Evolutionary conservation across 64 coral and sea anemone genomes (phyloP), one percentile per base, ranked within the genome.

Genomic region (Dendronephthya gigantea): DNA sequence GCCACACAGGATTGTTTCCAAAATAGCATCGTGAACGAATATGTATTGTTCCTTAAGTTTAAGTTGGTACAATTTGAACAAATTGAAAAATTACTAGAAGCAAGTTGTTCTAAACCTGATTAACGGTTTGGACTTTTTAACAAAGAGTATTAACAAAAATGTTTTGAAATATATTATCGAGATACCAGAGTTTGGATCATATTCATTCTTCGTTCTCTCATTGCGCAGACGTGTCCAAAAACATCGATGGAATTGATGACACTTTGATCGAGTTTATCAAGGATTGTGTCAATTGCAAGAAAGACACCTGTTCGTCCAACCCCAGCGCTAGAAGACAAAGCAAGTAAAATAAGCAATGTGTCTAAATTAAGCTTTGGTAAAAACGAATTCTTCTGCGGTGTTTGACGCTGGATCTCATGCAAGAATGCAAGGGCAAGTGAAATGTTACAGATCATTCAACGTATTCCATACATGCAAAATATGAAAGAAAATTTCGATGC

Each of bases 151-250:
- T n/a, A n/a, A n/a, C n/a, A n/a, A n/a, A n/a, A n/a, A n/a, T n/a
- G n/a, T n/a, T n/a, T n/a, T n/a, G n/a, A n/a, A n/a, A n/a, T n/a
- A n/a, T n/a, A n/a, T n/a, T n/a, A n/a, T n/a, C n/a, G n/a, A n/a
- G n/a, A 58, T 79, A 79, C 72, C 72, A 79, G 17, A 79, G 37
- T 39, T 79, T 79, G 72, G 36, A 79, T 33, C 72, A 79, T 79
- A 7, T 79, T 10, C 32, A 39, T 79, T 79, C 72, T 29, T 39
- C 72, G 31, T 11, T 35, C 37, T 79, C 72, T 35, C 37, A 79
- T 36, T 12, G 31, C 32, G 15, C 37, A 36, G 1, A 79, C 72
- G 11, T 35, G 31, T 1, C 37, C 15, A 19, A 36, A 79, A 2
- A 79, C 37, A 79, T 79, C 37, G 5, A 79, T 79, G 15, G 31